Evolutionary conservation across 2,888 invertebrate species (phyloP).

Genomic region (Emmelina monodactyla): DNA sequence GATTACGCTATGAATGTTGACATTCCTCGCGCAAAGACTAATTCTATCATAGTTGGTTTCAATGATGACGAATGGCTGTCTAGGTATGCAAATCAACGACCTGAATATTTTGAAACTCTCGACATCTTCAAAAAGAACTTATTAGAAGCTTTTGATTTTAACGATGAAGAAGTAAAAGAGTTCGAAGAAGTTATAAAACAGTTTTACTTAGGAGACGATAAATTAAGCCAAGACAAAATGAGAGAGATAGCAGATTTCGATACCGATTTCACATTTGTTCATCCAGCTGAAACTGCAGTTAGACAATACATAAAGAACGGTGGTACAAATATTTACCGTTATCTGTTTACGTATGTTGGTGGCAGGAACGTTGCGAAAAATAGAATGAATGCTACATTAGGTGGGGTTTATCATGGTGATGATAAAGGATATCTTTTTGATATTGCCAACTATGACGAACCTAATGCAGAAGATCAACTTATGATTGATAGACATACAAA

Average conservation of each 20-base stretch:
- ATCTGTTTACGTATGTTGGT: slow-evolving; percentile 34
- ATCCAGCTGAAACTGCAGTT: slow-evolving; percentile 28
- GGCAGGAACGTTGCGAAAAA: slow-evolving; percentile 21
- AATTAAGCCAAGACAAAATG: slow-evolving; percentile 20
- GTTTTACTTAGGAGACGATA: slow-evolving; percentile 32
- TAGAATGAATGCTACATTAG: slow-evolving; percentile 16
- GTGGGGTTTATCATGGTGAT: slow-evolving; percentile 29
- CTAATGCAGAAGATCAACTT: slow-evolving; percentile 24
- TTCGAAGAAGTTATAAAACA: slow-evolving; percentile 20
- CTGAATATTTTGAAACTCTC: too few relatives aligned
- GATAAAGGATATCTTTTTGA: slow-evolving; percentile 36
- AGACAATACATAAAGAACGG: slow-evolving; percentile 21
- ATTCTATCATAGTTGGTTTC: slow-evolving; percentile 23
- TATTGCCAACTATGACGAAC: too few relatives aligned
- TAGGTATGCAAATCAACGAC: too few relatives aligned
- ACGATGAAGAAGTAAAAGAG: slow-evolving; percentile 5
- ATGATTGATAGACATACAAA: slow-evolving; percentile 33
- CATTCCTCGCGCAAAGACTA: too few relatives aligned
- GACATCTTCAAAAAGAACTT: too few relatives aligned
- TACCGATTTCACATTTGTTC: slow-evolving; percentile 28
- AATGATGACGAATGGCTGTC: slow-evolving; percentile 18
- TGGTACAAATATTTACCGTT: slow-evolving; percentile 27
- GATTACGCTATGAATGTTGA: slow-evolving; percentile 17
- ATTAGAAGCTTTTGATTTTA: neutral
- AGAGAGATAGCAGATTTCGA: slow-evolving; percentile 24